phyloP scores from a whole-genome alignment of 2,113 vertebrate genomes.

The Atlantisia rogersi region DNA sequence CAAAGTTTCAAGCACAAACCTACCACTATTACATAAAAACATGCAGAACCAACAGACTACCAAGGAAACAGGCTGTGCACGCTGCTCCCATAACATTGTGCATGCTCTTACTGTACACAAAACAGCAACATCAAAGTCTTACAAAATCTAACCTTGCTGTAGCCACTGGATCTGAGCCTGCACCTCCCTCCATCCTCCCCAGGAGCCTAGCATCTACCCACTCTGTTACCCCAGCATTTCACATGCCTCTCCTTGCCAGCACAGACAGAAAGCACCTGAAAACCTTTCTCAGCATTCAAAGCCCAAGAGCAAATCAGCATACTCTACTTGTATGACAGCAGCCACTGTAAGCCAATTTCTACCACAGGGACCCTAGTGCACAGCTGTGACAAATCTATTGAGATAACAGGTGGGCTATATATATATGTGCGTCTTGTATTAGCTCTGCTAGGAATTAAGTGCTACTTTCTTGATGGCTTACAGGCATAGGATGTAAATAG shows the following conservation, averaged over 20 bases:
- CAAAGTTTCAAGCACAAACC: not conserved
- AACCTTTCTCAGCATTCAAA: rapidly evolving
- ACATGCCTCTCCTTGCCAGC: rapidly evolving
- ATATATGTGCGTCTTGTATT: not conserved
- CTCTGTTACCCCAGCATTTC: not conserved
- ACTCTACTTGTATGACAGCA: not conserved
- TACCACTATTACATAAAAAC: not conserved
- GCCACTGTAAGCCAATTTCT: not conserved
- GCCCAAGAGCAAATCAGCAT: not conserved
- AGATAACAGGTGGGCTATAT: not conserved
- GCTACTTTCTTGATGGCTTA: not conserved
- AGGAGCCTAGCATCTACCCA: too few species aligned
- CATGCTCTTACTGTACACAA: rapidly evolving
- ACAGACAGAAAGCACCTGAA: not conserved
- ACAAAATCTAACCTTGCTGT: not conserved
- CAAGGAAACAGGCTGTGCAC: not conserved
- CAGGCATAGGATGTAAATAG: not conserved
- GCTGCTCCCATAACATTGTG: not conserved
- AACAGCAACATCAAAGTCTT: not conserved
- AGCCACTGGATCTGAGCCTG: not conserved
- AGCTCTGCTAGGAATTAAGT: not conserved
- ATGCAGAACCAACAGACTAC: not conserved
- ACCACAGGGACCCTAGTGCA: too few species aligned
- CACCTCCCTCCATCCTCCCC: not conserved
- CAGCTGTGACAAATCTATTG: not conserved